Percentiles rank a stretch among this genome's conserved stretches.
These are phyloP conservation scores for Tetramorium alpestre DNA, from an alignment of 1,140 invertebrate genomes.

Conservation along the genomic window DNA sequence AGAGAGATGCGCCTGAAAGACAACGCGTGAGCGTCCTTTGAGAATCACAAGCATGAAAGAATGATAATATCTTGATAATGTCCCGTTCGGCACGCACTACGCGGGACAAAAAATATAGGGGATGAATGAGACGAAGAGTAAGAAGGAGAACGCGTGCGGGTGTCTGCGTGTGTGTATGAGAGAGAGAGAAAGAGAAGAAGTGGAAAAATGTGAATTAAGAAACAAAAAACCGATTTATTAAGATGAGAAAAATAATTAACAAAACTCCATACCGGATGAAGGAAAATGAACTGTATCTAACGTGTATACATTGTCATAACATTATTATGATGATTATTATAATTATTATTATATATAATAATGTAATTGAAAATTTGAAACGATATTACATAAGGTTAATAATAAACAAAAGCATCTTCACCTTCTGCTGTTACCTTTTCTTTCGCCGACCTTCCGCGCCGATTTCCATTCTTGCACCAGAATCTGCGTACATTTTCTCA, in stretches of 20 bases:
- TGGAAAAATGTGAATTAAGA: slow-evolving; percentile 76
- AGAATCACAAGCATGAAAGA: slow-evolving; percentile 72
- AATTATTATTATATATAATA: slow-evolving; percentile 84
- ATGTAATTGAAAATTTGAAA: slow-evolving; percentile 86
- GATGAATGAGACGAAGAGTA: slow-evolving; percentile 77
- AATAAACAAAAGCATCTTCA: slow-evolving; percentile 86
- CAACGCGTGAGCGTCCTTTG: slow-evolving; percentile 80
- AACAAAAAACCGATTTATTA: slow-evolving; percentile 81
- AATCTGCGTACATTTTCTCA: neutral
- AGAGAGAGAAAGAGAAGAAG: slow-evolving; percentile 42
- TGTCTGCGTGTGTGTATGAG: neutral
- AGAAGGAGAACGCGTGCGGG: neutral
- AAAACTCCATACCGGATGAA: slow-evolving; percentile 82
- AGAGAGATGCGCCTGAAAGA: slow-evolving; percentile 79
- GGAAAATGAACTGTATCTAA: slow-evolving; percentile 83
- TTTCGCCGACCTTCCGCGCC: slow-evolving; percentile 32
- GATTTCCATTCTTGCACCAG: neutral
- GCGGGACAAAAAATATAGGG: slow-evolving; percentile 81
- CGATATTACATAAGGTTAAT: slow-evolving; percentile 86
- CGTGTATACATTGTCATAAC: slow-evolving; percentile 86
- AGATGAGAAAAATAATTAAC: slow-evolving; percentile 81
- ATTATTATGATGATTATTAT: slow-evolving; percentile 81
- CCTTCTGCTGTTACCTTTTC: slow-evolving; percentile 73
- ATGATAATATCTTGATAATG: slow-evolving; percentile 48
- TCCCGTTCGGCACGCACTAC: slow-evolving; percentile 79